Evolutionary conservation across 2,888 invertebrate species (phyloP).

Genomic region (Dicranocentrus wangi): DNA sequence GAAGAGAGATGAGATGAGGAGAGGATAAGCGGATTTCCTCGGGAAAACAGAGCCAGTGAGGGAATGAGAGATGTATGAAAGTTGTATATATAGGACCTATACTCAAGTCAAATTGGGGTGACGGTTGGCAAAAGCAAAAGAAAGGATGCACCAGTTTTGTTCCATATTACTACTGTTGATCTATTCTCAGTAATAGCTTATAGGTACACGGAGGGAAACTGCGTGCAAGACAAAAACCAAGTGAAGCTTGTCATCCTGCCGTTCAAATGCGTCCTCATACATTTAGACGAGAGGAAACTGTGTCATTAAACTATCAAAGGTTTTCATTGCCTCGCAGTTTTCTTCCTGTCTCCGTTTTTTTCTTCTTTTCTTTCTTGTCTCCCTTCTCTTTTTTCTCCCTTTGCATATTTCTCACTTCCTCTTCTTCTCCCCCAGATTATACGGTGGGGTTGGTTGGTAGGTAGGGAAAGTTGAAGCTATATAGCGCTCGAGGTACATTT

Average conservation of each 20-base stretch:
- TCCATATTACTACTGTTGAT: background rate
- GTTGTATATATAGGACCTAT: too few relatives aligned
- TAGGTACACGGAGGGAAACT: too few relatives aligned
- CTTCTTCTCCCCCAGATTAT: constrained; percentile 13
- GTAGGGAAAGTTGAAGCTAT: too few relatives aligned
- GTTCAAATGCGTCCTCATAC: constrained; percentile 34
- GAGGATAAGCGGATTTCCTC: constrained; percentile 65
- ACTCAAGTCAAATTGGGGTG: too few relatives aligned
- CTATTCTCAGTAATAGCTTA: background rate
- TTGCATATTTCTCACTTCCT: constrained; percentile 1
- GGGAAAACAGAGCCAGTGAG: constrained; percentile 52
- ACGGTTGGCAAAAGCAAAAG: too few relatives aligned
- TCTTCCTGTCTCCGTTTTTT: constrained; percentile 13
- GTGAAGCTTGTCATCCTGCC: constrained; percentile 49
- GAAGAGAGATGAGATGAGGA: constrained; percentile 50
- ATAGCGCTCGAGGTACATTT: too few relatives aligned
- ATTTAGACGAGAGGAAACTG: constrained; percentile 40
- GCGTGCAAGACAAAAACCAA: constrained; percentile 32
- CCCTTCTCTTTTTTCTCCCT: background rate
- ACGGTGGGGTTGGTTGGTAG: constrained; percentile 3
- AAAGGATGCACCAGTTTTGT: too few relatives aligned
- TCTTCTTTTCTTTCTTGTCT: background rate
- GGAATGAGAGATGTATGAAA: constrained; percentile 1
- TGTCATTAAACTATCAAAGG: constrained; percentile 60
- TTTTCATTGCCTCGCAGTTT: constrained; percentile 19